phyloP scores from a whole-genome alignment of 2,888 invertebrate species.

The Helobdella robusta region DNA sequence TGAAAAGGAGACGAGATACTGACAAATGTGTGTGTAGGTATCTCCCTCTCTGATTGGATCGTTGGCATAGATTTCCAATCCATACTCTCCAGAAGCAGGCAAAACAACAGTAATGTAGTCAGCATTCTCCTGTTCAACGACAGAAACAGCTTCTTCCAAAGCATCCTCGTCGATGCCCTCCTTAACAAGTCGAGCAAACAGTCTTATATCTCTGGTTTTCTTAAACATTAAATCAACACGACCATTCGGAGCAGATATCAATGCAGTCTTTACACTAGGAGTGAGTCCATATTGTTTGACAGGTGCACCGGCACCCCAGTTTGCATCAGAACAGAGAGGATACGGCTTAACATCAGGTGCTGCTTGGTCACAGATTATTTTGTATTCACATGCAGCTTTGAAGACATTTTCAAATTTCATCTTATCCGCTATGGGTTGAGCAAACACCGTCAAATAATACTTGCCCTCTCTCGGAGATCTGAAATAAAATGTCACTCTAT shows the following conservation, averaged over 20 bases:
- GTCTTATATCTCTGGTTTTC: conserved; percentile 65
- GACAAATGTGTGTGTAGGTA: conserved; percentile 39
- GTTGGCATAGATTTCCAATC: conserved; percentile 49
- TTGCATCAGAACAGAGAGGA: conserved; percentile 48
- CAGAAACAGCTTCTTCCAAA: conserved; percentile 43
- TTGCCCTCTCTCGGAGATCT: conserved; percentile 43
- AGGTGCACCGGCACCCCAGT: conserved; percentile 47
- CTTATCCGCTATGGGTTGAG: conserved; percentile 43
- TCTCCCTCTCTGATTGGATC: conserved; percentile 47
- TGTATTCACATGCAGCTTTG: conserved; percentile 49
- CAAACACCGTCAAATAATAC: conserved; percentile 49
- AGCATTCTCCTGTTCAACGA: conserved; percentile 41
- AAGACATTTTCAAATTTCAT: conserved; percentile 48
- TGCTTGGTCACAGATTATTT: conserved; percentile 45
- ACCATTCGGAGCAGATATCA: conserved; percentile 39
- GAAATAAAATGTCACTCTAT: conserved; percentile 45
- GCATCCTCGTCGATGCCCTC: conserved; percentile 46
- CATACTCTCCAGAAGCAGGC: conserved; percentile 47
- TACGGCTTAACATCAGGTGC: conserved; percentile 43
- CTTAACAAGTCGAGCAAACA: conserved; percentile 45
- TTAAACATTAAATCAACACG: conserved; percentile 48
- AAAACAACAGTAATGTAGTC: conserved; percentile 41
- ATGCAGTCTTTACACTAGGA: conserved; percentile 42
- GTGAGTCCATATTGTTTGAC: conserved; percentile 47
- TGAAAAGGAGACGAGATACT: conserved; percentile 36